A percentile compares a stretch with the other conserved stretches of the same genome.
phyloP scores from a whole-genome alignment of 2,113 vertebrate species.

The rabbit (Oryctolagus cuniculus) region DNA sequence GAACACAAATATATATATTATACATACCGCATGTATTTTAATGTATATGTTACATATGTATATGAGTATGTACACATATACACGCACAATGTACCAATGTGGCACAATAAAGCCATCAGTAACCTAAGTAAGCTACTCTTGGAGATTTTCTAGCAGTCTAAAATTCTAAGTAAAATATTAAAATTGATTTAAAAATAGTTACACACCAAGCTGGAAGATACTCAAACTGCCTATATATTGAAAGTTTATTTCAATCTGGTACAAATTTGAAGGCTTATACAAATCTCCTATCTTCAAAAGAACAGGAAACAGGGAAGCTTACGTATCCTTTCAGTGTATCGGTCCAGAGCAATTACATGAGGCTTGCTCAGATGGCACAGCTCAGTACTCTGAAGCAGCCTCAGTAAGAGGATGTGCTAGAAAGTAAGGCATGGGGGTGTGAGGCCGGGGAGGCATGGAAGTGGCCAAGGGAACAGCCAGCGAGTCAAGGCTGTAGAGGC shows the following conservation, averaged over 20 bases:
- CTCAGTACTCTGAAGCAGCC: neutral
- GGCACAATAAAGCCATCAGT: neutral
- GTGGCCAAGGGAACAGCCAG: neutral
- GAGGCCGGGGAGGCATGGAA: neutral
- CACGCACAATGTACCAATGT: neutral
- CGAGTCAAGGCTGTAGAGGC: neutral
- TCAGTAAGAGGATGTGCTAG: neutral
- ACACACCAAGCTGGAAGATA: neutral
- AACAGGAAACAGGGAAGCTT: neutral
- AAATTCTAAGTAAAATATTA: conserved; percentile 56
- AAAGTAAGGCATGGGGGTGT: neutral
- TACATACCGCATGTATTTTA: neutral
- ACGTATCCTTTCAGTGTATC: neutral
- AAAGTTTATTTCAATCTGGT: conserved; percentile 37
- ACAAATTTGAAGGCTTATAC: neutral
- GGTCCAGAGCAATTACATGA: neutral
- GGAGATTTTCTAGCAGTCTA: neutral
- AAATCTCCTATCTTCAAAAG: neutral
- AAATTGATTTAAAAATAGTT: conserved; percentile 16
- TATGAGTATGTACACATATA: neutral
- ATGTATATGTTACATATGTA: neutral
- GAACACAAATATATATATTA: neutral
- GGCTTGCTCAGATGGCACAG: neutral
- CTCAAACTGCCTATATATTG: neutral
- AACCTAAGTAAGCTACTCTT: neutral